A percentile compares a stretch with the other conserved stretches of the same genome.
Conservation (phyloP, 2,888 invertebrate genomes). For the Digitonthophagus gazella region DNA sequence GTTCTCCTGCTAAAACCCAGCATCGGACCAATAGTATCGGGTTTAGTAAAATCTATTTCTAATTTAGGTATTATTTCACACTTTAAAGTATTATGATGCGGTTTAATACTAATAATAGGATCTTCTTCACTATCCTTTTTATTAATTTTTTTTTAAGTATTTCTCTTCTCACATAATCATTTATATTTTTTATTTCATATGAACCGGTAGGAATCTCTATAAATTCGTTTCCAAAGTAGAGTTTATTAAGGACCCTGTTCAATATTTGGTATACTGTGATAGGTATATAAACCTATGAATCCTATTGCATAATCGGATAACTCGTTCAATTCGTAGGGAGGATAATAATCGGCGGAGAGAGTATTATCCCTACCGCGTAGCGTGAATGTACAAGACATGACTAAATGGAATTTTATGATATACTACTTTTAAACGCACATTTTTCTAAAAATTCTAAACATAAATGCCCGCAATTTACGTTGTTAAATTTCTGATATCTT, state of each 20-base stretch:
- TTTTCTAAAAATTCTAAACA: conserved; percentile 31
- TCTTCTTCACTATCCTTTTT: conserved; percentile 22
- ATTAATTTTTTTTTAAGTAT: conserved; percentile 13
- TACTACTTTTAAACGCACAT: conserved; percentile 24
- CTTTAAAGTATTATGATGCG: conserved; percentile 40
- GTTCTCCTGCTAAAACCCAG: conserved; percentile 21
- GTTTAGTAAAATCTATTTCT: conserved; percentile 24
- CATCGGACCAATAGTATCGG: conserved; percentile 22
- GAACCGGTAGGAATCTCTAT: conserved; percentile 38
- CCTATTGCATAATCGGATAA: background rate
- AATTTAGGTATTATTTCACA: conserved; percentile 29
- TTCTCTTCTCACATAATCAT: conserved; percentile 29
- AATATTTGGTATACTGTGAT: conserved; percentile 40
- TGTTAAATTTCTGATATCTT: conserved; percentile 37
- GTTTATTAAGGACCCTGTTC: conserved; percentile 41
- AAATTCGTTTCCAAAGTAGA: conserved; percentile 35
- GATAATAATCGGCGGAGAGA: conserved; percentile 1
- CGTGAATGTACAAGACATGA: conserved; percentile 31
- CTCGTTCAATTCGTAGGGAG: conserved; percentile 13
- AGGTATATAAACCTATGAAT: conserved; percentile 1
- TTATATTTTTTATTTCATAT: conserved; percentile 41
- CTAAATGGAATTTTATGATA: conserved; percentile 25
- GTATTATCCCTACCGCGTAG: conserved; percentile 2
- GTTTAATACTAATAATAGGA: conserved; percentile 17
- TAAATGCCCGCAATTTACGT: conserved; percentile 39